Evolutionary conservation across 2,113 vertebrate genomes (phyloP).

Genomic region (Oreochromis aureus): DNA sequence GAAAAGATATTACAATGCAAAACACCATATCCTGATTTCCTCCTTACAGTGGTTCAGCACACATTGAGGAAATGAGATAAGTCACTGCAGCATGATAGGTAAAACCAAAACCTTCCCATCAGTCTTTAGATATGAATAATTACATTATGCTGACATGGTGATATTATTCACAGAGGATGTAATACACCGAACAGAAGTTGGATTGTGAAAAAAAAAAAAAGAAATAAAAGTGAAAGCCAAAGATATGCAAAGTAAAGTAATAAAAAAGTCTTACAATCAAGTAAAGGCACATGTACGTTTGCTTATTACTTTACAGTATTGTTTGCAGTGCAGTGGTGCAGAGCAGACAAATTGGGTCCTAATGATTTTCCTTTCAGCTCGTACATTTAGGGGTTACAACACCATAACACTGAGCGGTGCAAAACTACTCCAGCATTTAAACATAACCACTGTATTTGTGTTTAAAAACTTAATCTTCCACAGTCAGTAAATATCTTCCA

Average conservation of each 20-base stretch:
- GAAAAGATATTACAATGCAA: slow-evolving; percentile 28
- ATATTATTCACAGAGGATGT: not conserved
- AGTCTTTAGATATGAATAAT: slow-evolving; percentile 30
- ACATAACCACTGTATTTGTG: not conserved
- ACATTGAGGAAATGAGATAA: slow-evolving; percentile 29
- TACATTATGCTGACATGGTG: not conserved
- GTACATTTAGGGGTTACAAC: not conserved
- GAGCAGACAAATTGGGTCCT: not conserved
- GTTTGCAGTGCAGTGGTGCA: not conserved
- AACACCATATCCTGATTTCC: not conserved
- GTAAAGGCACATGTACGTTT: not conserved
- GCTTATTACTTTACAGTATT: not conserved
- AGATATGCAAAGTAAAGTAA: not conserved
- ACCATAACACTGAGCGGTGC: not conserved
- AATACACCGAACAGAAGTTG: not conserved
- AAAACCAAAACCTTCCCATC: slow-evolving; percentile 1
- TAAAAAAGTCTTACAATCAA: not conserved
- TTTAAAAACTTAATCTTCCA: not conserved
- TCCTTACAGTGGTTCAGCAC: not conserved
- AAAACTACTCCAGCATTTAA: not conserved
- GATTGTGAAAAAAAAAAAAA: not conserved
- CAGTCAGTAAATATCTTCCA: not conserved
- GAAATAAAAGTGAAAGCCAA: not conserved
- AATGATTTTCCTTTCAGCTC: not conserved
- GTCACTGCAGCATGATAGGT: slow-evolving; percentile 14